Base-by-base conservation (phyloP, 2,113 vertebrate genomes). In the Melanerpes aurifrons region DNA sequence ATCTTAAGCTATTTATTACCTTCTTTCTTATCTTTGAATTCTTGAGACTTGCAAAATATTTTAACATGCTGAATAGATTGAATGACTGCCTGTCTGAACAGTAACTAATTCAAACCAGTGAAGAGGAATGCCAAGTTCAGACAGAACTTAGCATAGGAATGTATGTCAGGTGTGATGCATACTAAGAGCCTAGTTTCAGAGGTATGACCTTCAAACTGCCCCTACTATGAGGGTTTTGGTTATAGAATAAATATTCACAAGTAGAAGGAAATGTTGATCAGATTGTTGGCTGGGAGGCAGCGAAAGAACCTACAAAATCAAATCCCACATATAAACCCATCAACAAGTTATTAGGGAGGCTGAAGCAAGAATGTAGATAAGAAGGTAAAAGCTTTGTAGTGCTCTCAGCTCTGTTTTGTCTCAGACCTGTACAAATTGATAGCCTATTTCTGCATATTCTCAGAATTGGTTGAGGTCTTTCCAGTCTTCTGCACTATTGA, bases 341-440 rank as follows among this genome's bases (percentile, higher is more conserved):
- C 85, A 89, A 24, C 75, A 77, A 89, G 71, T 95, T 89, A 47
- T 71, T 87, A 24, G 73, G 71, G 89, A 93, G 86, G 86, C 86
- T 92, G 92, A 81, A 86, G 69, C 2, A 53, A 77, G 77, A 90
- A 29, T 81, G 85, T 83, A 84, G 87, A 86, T 63, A 63, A 63
- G 77, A 58, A 89, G 57, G 64, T 62, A 31, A 37, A 48, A 15
- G 71, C 79, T 94, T 79, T 95, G 92, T 64, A 58, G 81, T 74
- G 62, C 76, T 87, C 68, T 78, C 47, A n/a, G 87, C 59, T 71
- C 96, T 97, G 89, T 9, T 86, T 95, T 94, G 71, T 66, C 83
- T 96, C 93, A 95, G 71, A 13, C 68, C 78, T 75, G 35, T 62
- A 37, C 86, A 89, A 57, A 83, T 86, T 89, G 86, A 90, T 90